These are phyloP conservation scores for Sardinella longiceps DNA, from an alignment of 2,797 vertebrate genomes.

Conservation along the genomic window DNA sequence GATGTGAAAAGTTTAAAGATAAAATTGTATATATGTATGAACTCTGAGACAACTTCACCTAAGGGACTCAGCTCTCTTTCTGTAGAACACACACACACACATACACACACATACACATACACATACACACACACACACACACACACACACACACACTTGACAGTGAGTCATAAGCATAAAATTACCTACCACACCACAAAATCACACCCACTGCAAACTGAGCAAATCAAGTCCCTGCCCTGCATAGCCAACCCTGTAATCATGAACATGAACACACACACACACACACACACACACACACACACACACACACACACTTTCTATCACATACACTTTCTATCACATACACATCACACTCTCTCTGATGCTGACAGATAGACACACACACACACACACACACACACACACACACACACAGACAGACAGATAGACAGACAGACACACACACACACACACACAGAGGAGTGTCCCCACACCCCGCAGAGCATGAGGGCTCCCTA, in stretches of 20 bases:
- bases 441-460: conserved; percentile 11
- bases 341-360: neutral
- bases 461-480: conserved; percentile 41
- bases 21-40: too few species aligned
- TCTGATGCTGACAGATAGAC: neutral
- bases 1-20: too few species aligned
- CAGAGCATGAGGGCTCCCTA: conserved; percentile 37
- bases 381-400: too few species aligned
- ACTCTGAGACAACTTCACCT: neutral
- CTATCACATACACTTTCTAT: neutral
- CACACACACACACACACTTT: neutral
- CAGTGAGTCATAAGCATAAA: neutral
- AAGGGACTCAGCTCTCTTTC: neutral
- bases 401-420: neutral
- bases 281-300: neutral
- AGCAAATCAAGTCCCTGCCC: neutral
- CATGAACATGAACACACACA: neutral
- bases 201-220: neutral
- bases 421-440: neutral
- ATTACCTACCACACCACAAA: neutral
- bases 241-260: neutral
- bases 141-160: conserved; percentile 6
- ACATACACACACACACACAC: neutral
- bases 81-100: too few species aligned
- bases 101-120: neutral